These are phyloP conservation scores for Argya squamiceps DNA, from an alignment of 2,797 vertebrate species.

Conservation along the genomic window DNA sequence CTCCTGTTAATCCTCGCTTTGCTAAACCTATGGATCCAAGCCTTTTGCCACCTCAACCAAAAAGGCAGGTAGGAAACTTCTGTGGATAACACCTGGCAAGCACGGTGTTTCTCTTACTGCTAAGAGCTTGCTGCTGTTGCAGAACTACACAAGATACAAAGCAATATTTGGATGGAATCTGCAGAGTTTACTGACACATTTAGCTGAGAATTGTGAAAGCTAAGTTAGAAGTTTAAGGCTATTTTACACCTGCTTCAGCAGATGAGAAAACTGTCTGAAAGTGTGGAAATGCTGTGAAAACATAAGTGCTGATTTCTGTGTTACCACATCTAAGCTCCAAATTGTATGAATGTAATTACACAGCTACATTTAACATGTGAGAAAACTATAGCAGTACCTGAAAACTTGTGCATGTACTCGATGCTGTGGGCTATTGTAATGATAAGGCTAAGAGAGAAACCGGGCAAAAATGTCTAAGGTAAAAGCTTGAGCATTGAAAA, in stretches of 20 bases:
- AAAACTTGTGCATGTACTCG: neutral
- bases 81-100: neutral
- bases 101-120: neutral
- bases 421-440: neutral
- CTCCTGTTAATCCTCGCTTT: constrained; percentile 77
- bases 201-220: neutral
- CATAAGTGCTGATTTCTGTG: neutral
- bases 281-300: neutral
- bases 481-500: neutral
- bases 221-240: neutral
- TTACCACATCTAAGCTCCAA: neutral
- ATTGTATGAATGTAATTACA: neutral
- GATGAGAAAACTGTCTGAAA: neutral
- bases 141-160: neutral
- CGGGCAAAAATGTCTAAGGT: neutral
- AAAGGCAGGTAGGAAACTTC: constrained; percentile 86
- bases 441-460: neutral
- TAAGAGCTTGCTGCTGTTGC: neutral
- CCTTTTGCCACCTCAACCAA: constrained; percentile 79
- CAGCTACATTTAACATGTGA: neutral
- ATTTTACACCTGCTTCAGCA: neutral
- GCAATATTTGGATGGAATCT: neutral
- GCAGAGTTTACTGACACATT: neutral
- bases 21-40: constrained; percentile 76
- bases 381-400: neutral